phyloP scores from a whole-genome alignment of 2,888 invertebrate species.

The Cephalotes varians region DNA sequence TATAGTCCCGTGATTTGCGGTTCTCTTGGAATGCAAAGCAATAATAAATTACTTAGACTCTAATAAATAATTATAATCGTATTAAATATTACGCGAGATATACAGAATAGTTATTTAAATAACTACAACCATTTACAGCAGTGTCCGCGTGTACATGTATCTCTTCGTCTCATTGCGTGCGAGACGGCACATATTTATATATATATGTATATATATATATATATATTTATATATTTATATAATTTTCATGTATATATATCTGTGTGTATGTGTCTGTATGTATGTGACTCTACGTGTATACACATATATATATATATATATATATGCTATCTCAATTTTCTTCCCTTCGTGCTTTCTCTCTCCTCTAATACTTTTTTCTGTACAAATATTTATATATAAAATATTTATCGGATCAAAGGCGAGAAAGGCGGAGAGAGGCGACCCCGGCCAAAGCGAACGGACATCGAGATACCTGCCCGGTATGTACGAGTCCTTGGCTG shows the following conservation, averaged over 20 bases:
- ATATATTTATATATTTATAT: constrained; percentile 15
- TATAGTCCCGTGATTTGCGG: constrained; percentile 56
- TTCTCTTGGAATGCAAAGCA: constrained; percentile 83
- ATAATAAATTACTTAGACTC: constrained; percentile 83
- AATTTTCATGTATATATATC: constrained; percentile 72
- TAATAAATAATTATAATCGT: constrained; percentile 81
- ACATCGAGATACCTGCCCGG: constrained; percentile 17
- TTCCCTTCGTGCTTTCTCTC: constrained; percentile 62
- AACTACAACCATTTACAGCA: constrained; percentile 84
- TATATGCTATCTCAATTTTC: constrained; percentile 56
- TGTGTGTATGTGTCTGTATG: constrained; percentile 77
- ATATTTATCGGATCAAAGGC: constrained; percentile 80
- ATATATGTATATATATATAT: constrained; percentile 56
- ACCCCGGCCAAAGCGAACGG: not conserved
- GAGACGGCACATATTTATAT: constrained; percentile 59
- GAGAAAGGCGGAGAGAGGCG: constrained; percentile 69
- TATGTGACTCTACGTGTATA: constrained; percentile 55
- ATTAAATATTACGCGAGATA: constrained; percentile 78
- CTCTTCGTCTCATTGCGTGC: constrained; percentile 41
- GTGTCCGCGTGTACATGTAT: constrained; percentile 72
- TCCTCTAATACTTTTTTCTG: constrained; percentile 74
- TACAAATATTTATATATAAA: constrained; percentile 86
- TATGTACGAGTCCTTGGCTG: constrained; percentile 11
- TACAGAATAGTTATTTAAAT: constrained; percentile 82
- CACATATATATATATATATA: constrained; percentile 60